phyloP scores from a whole-genome alignment of 1,140 invertebrate species.

The Harlomillsia oculata region DNA sequence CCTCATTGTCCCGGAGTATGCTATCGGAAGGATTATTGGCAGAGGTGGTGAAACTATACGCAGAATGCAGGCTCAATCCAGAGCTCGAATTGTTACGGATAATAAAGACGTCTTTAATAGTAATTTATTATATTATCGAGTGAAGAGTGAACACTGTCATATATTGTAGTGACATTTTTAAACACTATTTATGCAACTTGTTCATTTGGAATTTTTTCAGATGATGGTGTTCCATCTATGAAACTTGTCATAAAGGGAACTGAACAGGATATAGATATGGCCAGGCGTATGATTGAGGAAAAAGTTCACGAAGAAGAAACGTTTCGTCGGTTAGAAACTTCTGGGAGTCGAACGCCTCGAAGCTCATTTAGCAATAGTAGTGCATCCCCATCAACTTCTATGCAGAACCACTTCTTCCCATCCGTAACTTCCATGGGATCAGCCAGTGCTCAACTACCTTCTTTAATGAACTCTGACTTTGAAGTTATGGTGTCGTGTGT shows the following conservation, averaged over 20 bases:
- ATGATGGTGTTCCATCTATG: too few species aligned
- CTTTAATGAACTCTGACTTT: too few species aligned
- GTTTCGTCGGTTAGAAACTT: slow-evolving; percentile 2
- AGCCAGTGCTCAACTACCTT: too few species aligned
- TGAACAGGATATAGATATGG: slow-evolving; percentile 25
- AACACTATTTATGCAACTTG: background rate
- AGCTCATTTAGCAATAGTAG: background rate
- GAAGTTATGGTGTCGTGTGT: slow-evolving; percentile 32
- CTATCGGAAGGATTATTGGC: slow-evolving; percentile 31
- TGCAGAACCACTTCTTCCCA: too few species aligned
- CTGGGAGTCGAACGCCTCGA: slow-evolving; percentile 8
- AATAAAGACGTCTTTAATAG: too few species aligned
- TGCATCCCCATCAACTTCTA: background rate
- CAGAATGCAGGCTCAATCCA: slow-evolving; percentile 24
- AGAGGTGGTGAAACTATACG: slow-evolving; percentile 27
- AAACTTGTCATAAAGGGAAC: slow-evolving; percentile 26
- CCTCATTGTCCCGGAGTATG: slow-evolving; percentile 10
- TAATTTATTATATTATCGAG: too few species aligned
- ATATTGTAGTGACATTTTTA: background rate
- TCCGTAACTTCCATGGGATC: too few species aligned
- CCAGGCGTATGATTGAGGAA: slow-evolving; percentile 15
- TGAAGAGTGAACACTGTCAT: too few species aligned
- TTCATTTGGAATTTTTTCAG: too few species aligned
- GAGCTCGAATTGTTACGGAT: slow-evolving; percentile 18
- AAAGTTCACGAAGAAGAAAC: slow-evolving; percentile 28